These are phyloP conservation scores for Acomys russatus DNA, from an alignment of 2,797 vertebrate genomes.

Conservation along the genomic window DNA sequence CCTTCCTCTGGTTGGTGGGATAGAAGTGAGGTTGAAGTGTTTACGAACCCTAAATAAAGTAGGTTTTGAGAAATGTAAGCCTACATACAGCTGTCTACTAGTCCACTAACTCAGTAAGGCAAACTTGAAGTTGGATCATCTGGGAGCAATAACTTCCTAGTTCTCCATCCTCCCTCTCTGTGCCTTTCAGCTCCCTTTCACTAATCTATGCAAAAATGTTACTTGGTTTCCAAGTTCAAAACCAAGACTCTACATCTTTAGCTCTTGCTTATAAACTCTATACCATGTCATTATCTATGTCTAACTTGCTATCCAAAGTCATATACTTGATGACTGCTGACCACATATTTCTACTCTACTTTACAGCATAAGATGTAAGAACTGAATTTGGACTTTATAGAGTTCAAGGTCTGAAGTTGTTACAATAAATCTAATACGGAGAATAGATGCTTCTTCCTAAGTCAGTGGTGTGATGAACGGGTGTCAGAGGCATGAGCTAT, in stretches of 20 bases:
- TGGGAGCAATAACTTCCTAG: accelerated
- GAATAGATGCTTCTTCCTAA: not conserved
- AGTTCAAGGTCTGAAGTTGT: not conserved
- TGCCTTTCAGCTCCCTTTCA: not conserved
- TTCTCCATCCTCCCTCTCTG: accelerated
- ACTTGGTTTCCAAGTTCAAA: not conserved
- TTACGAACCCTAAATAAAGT: too few species aligned
- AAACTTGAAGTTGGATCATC: not conserved
- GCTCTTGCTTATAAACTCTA: not conserved
- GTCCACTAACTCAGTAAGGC: not conserved
- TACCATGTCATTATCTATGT: not conserved
- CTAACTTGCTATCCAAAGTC: not conserved
- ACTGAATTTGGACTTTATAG: not conserved
- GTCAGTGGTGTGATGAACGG: not conserved
- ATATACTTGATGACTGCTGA: not conserved
- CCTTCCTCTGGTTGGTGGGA: too few species aligned
- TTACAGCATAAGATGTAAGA: not conserved
- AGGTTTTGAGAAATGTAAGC: too few species aligned
- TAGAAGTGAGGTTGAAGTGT: too few species aligned
- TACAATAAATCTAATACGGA: not conserved
- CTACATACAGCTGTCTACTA: not conserved
- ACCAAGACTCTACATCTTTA: not conserved
- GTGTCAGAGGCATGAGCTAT: not conserved
- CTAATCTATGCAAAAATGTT: not conserved
- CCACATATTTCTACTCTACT: not conserved